Percentiles rank a stretch among this genome's conserved stretches.
Conservation (phyloP, 2,888 invertebrate species). For the Harmothoe impar region DNA sequence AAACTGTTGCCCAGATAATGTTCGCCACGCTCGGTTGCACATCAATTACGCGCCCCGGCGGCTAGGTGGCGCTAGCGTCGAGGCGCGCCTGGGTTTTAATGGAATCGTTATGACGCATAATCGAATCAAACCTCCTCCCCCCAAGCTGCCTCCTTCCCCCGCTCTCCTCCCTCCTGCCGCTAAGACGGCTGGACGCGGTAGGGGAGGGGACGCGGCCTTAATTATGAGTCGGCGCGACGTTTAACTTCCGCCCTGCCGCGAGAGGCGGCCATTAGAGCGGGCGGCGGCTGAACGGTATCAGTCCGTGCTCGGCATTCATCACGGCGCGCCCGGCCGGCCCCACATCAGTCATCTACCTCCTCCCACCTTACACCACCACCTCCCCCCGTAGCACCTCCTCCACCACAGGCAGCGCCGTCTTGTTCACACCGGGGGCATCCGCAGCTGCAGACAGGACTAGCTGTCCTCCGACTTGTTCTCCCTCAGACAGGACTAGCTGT, state of each 20-base stretch:
- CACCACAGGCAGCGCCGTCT: neutral
- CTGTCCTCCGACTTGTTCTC: too few relatives aligned
- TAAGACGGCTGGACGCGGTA: neutral
- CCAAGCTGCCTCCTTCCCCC: neutral
- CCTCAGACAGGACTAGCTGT: too few relatives aligned
- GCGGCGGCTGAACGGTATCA: slow-evolving; percentile 19
- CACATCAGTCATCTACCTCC: neutral
- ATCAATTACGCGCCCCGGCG: slow-evolving; percentile 41
- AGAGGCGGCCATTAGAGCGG: slow-evolving; percentile 7
- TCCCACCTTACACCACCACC: neutral
- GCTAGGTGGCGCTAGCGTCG: slow-evolving; percentile 20
- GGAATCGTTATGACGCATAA: slow-evolving; percentile 54
- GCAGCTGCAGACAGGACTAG: too few relatives aligned
- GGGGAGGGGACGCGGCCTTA: neutral
- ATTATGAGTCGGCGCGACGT: slow-evolving; percentile 54
- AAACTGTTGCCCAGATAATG: slow-evolving; percentile 47
- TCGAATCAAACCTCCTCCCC: slow-evolving; percentile 29
- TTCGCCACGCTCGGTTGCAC: slow-evolving; percentile 34
- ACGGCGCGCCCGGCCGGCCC: neutral
- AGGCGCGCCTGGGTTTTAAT: slow-evolving; percentile 16
- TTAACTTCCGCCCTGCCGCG: slow-evolving; percentile 27
- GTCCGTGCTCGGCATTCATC: slow-evolving; percentile 18
- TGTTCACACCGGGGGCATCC: too few relatives aligned
- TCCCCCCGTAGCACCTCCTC: neutral
- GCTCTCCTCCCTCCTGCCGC: neutral